These are phyloP conservation scores for Pollimyrus isidori DNA, from an alignment of 2,113 vertebrate species.

Conservation along the genomic window DNA sequence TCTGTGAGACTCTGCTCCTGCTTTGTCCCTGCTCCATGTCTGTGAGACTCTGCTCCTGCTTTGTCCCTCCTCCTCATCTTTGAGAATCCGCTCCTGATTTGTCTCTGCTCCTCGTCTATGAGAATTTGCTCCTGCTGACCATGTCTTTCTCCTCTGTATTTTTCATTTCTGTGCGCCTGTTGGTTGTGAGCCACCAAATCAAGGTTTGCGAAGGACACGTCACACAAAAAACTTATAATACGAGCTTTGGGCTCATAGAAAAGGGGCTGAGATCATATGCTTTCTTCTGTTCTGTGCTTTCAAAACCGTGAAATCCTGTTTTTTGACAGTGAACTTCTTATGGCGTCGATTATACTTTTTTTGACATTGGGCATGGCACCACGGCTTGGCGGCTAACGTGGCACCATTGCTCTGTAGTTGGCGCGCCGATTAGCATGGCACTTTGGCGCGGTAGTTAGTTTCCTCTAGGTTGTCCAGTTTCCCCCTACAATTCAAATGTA, in stretches of 20 bases:
- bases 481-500: neutral
- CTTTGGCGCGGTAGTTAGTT: neutral
- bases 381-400: too few species aligned
- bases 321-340: neutral
- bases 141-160: constrained; percentile 19
- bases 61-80: too few species aligned
- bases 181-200: neutral
- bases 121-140: constrained; percentile 28
- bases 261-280: neutral
- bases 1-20: too few species aligned
- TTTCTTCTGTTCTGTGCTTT: neutral
- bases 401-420: neutral
- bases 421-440: too few species aligned
- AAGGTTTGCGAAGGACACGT: neutral
- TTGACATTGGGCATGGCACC: neutral
- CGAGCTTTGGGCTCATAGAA: neutral
- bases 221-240: neutral
- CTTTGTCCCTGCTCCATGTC: too few species aligned
- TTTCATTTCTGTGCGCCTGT: neutral
- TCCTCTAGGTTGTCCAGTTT: neutral
- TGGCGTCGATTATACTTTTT: neutral
- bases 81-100: neutral
- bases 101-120: neutral
- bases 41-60: neutral
- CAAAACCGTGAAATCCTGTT: neutral